Evolutionary conservation across 2,797 vertebrate genomes (phyloP).

Genomic region (Phaenicophaeus curvirostris): DNA sequence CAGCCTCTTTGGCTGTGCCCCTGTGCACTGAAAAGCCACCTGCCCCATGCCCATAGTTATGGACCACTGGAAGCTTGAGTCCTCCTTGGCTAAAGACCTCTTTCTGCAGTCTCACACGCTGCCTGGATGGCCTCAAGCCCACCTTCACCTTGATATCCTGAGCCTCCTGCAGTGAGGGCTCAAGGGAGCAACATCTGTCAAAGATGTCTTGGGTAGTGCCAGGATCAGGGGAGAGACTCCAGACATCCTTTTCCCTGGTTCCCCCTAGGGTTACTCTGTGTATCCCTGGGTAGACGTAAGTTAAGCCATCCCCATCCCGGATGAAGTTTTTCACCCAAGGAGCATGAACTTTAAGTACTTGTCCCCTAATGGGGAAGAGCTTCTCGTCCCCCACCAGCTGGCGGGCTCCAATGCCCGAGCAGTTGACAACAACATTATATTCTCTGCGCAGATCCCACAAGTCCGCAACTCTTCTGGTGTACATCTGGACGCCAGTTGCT

Average conservation of each 20-base stretch:
- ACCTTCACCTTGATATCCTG: constrained; percentile 77
- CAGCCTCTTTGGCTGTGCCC: constrained; percentile 85
- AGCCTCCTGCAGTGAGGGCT: constrained; percentile 82
- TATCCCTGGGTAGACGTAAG: constrained; percentile 90
- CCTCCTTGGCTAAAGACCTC: constrained; percentile 73
- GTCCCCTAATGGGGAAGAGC: constrained; percentile 86
- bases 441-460: constrained; percentile 81
- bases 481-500: constrained; percentile 76
- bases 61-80: constrained; percentile 80
- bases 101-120: constrained; percentile 79
- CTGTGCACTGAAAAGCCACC: constrained; percentile 87
- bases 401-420: constrained; percentile 85
- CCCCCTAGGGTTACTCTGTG: constrained; percentile 84
- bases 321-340: constrained; percentile 93
- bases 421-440: constrained; percentile 90
- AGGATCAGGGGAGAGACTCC: constrained; percentile 79
- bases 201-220: constrained; percentile 79
- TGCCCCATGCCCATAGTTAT: constrained; percentile 91
- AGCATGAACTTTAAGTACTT: constrained; percentile 87
- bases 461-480: constrained; percentile 76
- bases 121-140: constrained; percentile 87
- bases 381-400: constrained; percentile 76
- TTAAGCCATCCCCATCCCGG: constrained; percentile 80
- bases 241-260: constrained; percentile 83
- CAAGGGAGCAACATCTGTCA: constrained; percentile 82